Base-by-base conservation (phyloP, 2,888 invertebrate species). In the Latheticus oryzae region DNA sequence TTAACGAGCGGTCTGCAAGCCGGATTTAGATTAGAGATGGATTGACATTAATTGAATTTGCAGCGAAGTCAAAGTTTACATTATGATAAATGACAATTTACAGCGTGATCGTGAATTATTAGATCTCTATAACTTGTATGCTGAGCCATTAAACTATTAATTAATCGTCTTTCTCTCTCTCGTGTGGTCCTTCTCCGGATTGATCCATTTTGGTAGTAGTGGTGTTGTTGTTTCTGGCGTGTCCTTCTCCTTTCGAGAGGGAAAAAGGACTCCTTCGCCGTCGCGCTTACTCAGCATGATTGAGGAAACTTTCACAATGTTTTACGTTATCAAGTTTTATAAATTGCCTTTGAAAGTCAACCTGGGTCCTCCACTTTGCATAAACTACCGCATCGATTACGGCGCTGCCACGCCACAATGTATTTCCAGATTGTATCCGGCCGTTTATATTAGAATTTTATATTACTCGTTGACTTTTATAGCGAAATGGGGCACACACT, bases 391-490 rank as follows among this genome's bases (percentile, higher is more conserved):
- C 75, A 76, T 76, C 76, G 76, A 76, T 76, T 76, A 76, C 75
- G 69, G 65, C 61, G 63, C 68, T 62, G 65, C 67, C 70, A 72
- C 67, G 71, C 73, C 74, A 73, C 74, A 70, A 73, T 73, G 75
- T 76, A 76, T 76, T 76, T 75, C 73, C 76, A 75, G 76, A 76
- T 76, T 75, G 76, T 76, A 76, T 76, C 76, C 75, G 73, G 74
- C 69, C 74, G 75, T 75, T 76, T 76, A 76, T 76, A 76, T 76
- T 76, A 76, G 74, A 76, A 76, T 76, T 76, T 76, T 76, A 76
- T 76, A 75, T 76, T 75, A 74, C 72, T 71, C 72, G 73, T 71
- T 72, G 74, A 74, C 73, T 76, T 76, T 76, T 73, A 74, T 74
- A 66, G 74, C 73, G 71, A 73, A 74, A 73, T 73, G 68, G 73